Conservation (phyloP, 2,888 invertebrate species). For the Catocala sponsa region DNA sequence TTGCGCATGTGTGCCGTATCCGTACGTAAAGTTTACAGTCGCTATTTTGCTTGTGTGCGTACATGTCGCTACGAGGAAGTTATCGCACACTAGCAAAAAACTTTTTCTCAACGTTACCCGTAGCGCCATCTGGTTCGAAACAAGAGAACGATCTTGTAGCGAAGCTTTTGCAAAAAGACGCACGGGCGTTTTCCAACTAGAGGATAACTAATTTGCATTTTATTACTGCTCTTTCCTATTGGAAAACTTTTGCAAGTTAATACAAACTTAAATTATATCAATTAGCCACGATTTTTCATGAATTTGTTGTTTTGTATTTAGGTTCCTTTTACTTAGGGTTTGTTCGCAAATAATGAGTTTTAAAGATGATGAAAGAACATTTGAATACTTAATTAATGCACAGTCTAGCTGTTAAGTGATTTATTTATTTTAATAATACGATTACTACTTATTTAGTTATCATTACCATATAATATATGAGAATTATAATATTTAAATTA, state of each 20-base stretch:
- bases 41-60: conserved; percentile 49
- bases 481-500: no score
- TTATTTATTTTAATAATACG: no score
- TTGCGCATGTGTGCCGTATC: conserved; percentile 56
- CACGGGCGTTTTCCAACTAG: conserved; percentile 53
- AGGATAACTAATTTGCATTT: conserved; percentile 5
- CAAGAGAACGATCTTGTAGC: conserved; percentile 58
- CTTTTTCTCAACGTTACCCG: conserved; percentile 64
- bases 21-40: conserved; percentile 53
- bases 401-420: no score
- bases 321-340: no score
- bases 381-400: no score
- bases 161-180: conserved; percentile 61
- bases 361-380: no score
- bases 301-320: no score
- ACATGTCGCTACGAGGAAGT: conserved; percentile 53
- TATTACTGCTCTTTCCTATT: conserved; percentile 3
- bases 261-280: no score
- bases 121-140: conserved; percentile 78
- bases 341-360: no score
- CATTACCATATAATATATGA: no score
- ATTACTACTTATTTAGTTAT: no score
- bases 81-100: conserved; percentile 64
- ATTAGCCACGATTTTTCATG: no score
- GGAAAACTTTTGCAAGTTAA: conserved; percentile 1